These are phyloP conservation scores for Aplysina aerophoba DNA, from an alignment of 37 sponge, comb jelly and placozoan genomes.

Conservation along the genomic window DNA sequence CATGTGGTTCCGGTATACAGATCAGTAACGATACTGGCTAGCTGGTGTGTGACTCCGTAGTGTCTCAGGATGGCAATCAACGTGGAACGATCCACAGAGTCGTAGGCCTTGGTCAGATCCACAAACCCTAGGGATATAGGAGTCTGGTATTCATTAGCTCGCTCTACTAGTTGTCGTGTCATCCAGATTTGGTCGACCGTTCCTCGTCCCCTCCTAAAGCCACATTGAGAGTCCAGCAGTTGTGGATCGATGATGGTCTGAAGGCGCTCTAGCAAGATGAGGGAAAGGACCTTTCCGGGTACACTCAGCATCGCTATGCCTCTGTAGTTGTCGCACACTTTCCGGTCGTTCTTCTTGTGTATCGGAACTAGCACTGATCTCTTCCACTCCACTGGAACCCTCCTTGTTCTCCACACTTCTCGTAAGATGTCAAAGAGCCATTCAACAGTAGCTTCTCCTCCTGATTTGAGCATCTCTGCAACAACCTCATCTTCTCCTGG, in stretches of 20 bases:
- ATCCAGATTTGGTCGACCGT: conserved; percentile 26
- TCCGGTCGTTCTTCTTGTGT: conserved; percentile 18
- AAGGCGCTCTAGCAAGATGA: background rate
- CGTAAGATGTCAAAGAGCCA: conserved; percentile 1
- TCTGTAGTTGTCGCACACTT: conserved; percentile 14
- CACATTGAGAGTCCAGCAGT: conserved; percentile 23
- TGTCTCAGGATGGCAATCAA: no score
- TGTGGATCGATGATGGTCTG: conserved; percentile 19
- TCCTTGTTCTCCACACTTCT: conserved; percentile 5
- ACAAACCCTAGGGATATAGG: no score
- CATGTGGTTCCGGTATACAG: no score
- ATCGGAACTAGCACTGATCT: background rate
- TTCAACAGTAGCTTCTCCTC: conserved; percentile 5
- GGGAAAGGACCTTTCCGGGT: conserved; percentile 5
- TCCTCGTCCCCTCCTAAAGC: conserved; percentile 19
- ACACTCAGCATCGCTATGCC: conserved; percentile 16
- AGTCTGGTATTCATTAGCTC: conserved; percentile 20
- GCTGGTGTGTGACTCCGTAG: no score
- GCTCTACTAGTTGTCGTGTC: conserved; percentile 9
- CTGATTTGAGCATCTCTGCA: background rate
- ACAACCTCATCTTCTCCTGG: conserved; percentile 5
- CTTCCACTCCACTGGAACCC: conserved; percentile 27
- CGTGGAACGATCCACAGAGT: no score
- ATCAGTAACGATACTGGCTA: no score
- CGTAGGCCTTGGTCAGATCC: no score